Base-by-base conservation (phyloP, 2,113 vertebrate species). In the Albula glossodonta region DNA sequence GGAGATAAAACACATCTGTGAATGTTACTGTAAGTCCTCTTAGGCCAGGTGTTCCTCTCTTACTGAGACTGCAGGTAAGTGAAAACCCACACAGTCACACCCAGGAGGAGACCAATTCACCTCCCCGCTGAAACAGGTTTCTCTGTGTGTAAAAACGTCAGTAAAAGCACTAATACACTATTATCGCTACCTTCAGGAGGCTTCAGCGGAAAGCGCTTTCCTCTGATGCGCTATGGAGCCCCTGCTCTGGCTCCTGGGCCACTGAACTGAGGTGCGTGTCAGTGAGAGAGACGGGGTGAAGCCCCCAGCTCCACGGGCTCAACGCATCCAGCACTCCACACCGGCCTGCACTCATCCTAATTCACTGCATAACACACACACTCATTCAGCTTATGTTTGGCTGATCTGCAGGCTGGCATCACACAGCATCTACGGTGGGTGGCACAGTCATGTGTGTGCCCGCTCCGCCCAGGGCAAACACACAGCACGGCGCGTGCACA, bases 1-100 rank as follows among this genome's bases (percentile, higher is more conserved):
- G 92, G 87, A 89, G 92, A 93, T 92, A 92, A 93, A 94, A 94
- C 90, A 91, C 89, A 88, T 90, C 92, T 92, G 85, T 41, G 85
- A 94, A 93, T 89, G 89, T 87, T 90, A 85, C 90, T 89, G 74
- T 84, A 70, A 91, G 91, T 87, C 90, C 93, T 91, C 93, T 90
- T 81, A 88, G 91, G 89, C 90, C 31, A 41, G 31, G 31, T 60
- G 87, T 89, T 87, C 84, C 91, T 91, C 88, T 89, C 92, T 90
- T 81, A n/a, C 22, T 84, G 85, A 93, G 91, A 94, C 93, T 91
- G 90, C 84, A 87, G 90, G 90, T 88, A 92, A 94, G 94, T 93
- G 89, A 93, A 92, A 90, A 93, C 92, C 88, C 85, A 83, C 85
- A 63, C 88, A 87, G 88, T 90, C 92, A 91, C 87, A 79, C 90